Evolutionary conservation across 2,113 vertebrate genomes (phyloP).

Genomic region (Thomomys bottae): DNA sequence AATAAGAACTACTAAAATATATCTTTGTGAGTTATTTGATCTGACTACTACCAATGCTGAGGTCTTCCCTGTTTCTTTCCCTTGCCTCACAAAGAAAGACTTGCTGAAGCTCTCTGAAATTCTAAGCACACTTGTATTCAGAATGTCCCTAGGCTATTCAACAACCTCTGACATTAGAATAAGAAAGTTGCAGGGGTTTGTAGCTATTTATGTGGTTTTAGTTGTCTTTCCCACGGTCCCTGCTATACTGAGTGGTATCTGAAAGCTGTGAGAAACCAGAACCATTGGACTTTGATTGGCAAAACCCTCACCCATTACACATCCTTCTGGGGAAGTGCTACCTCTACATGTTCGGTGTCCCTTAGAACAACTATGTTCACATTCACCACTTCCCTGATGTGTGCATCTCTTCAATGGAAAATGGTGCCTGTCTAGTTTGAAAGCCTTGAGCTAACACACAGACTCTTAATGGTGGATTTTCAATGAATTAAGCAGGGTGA

Average conservation of each 20-base stretch:
- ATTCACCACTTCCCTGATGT: background rate
- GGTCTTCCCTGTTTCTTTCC: conserved; percentile 46
- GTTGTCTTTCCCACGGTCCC: conserved; percentile 50
- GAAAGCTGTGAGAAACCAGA: background rate
- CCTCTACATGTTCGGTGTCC: background rate
- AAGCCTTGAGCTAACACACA: background rate
- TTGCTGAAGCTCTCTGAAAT: conserved; percentile 28
- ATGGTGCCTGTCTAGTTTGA: conserved; percentile 5
- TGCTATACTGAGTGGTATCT: background rate
- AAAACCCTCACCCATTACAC: background rate
- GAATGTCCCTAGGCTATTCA: conserved; percentile 49
- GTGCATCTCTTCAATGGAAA: background rate
- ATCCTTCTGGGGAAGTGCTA: background rate
- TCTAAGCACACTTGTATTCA: conserved; percentile 65
- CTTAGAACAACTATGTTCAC: background rate
- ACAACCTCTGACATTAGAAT: conserved; percentile 64
- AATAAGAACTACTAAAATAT: conserved; percentile 8
- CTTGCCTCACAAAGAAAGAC: conserved; percentile 57
- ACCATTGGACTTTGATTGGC: background rate
- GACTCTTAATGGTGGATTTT: background rate
- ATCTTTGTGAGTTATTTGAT: conserved; percentile 61
- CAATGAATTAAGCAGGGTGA: background rate
- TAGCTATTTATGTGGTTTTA: conserved; percentile 42
- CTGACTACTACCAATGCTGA: conserved; percentile 41
- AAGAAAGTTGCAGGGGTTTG: conserved; percentile 7